Percentiles rank a stretch among this genome's conserved stretches.
These are phyloP conservation scores for Acridotheres tristis DNA, from an alignment of 2,797 vertebrate species.

Conservation along the genomic window DNA sequence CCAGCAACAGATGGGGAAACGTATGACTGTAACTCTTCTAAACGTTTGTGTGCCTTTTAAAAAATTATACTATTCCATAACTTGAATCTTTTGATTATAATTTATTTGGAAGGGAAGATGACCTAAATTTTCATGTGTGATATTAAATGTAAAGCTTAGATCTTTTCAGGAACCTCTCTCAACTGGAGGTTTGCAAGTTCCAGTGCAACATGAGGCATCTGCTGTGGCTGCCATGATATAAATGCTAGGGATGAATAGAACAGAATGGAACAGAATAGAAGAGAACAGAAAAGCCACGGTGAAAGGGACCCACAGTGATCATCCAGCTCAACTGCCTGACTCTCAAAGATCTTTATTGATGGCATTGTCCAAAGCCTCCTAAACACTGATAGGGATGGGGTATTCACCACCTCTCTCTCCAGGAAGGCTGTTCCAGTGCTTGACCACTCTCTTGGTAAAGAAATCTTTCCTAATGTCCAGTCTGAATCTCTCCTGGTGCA, in stretches of 20 bases:
- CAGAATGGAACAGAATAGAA: background rate
- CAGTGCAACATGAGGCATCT: background rate
- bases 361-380: background rate
- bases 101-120: background rate
- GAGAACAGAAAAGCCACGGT: background rate
- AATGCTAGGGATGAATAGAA: background rate
- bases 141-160: background rate
- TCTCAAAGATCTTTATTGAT: background rate
- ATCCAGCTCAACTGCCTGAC: background rate
- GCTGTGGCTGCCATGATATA: background rate
- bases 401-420: background rate
- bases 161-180: background rate
- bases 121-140: background rate
- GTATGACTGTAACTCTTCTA: background rate
- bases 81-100: background rate
- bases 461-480: background rate
- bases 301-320: background rate
- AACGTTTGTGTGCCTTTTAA: background rate
- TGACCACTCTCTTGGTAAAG: background rate
- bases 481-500: background rate
- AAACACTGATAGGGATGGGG: background rate
- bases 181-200: background rate
- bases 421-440: background rate
- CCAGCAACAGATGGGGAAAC: background rate
- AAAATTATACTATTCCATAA: background rate